Percentiles rank a stretch among this genome's conserved stretches.
Conservation (phyloP, 2,888 invertebrate genomes). For the Nasonia oneida region DNA sequence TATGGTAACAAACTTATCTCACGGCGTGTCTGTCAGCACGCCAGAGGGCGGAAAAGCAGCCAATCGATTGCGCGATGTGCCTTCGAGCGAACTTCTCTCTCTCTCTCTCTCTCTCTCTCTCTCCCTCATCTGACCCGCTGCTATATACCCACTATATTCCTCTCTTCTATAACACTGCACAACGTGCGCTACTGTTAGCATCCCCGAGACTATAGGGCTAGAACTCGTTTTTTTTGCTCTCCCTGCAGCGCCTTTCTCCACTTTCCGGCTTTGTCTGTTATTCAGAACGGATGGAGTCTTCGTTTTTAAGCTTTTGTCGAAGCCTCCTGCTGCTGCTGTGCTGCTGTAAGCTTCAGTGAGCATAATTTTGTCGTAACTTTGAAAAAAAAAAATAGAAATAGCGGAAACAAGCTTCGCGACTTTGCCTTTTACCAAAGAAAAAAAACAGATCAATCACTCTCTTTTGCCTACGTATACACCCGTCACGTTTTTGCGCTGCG, state of each 20-base stretch:
- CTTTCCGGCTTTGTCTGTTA: constrained; percentile 39
- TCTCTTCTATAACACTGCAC: constrained; percentile 7
- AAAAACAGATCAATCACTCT: constrained; percentile 32
- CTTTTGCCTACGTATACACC: not conserved
- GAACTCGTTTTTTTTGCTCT: not conserved
- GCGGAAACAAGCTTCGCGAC: not conserved
- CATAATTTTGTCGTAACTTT: constrained; percentile 31
- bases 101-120: constrained; percentile 1
- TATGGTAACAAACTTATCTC: not conserved
- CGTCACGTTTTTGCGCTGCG: not conserved
- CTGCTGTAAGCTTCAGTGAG: constrained; percentile 14
- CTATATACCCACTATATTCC: not conserved
- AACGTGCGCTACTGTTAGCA: not conserved
- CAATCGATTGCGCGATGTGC: constrained; percentile 11
- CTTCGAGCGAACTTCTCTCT: not conserved
- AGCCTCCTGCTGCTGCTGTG: not conserved
- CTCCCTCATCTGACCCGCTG: constrained; percentile 2
- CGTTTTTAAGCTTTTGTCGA: constrained; percentile 44
- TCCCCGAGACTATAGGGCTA: not conserved
- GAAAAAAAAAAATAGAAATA: not conserved
- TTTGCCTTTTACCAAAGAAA: constrained; percentile 14
- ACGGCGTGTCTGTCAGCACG: not conserved
- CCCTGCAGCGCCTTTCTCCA: not conserved
- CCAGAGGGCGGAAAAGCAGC: constrained; percentile 19
- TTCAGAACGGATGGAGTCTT: constrained; percentile 44